phyloP scores from a whole-genome alignment of 2,888 invertebrate genomes.

The Drosophila nr. fundita region DNA sequence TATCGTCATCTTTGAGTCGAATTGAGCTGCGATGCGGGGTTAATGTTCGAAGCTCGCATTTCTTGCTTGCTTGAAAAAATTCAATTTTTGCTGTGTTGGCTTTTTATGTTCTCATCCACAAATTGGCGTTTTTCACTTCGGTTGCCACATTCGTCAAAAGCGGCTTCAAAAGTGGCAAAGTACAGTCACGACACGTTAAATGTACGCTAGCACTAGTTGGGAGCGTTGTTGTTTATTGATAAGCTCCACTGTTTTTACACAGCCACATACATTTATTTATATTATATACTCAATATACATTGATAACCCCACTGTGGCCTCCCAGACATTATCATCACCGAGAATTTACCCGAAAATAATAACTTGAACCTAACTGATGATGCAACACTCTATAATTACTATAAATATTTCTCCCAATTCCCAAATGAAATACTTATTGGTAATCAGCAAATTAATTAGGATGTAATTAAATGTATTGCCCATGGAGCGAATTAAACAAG shows the following conservation, averaged over 20 bases:
- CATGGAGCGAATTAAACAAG: neutral
- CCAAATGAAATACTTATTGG: neutral
- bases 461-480: neutral
- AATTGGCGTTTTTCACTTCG: conserved; percentile 26
- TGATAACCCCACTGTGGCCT: conserved; percentile 48
- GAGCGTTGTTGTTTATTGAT: conserved; percentile 36
- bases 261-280: conserved; percentile 9
- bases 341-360: conserved; percentile 38
- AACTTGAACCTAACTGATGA: conserved; percentile 7
- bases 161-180: conserved; percentile 19
- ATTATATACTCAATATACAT: conserved; percentile 24
- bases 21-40: conserved; percentile 36
- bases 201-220: conserved; percentile 38
- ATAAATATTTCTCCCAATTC: neutral
- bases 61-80: conserved; percentile 24
- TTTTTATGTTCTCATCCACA: conserved; percentile 19
- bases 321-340: conserved; percentile 32
- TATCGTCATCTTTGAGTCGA: conserved; percentile 34
- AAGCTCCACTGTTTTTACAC: conserved; percentile 38
- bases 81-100: conserved; percentile 19
- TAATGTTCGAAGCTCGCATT: conserved; percentile 42
- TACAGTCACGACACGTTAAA: conserved; percentile 49
- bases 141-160: conserved; percentile 14
- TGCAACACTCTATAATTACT: neutral
- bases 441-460: neutral